phyloP scores from a whole-genome alignment of 2,888 invertebrate species.

The Loripinus fragilis region DNA sequence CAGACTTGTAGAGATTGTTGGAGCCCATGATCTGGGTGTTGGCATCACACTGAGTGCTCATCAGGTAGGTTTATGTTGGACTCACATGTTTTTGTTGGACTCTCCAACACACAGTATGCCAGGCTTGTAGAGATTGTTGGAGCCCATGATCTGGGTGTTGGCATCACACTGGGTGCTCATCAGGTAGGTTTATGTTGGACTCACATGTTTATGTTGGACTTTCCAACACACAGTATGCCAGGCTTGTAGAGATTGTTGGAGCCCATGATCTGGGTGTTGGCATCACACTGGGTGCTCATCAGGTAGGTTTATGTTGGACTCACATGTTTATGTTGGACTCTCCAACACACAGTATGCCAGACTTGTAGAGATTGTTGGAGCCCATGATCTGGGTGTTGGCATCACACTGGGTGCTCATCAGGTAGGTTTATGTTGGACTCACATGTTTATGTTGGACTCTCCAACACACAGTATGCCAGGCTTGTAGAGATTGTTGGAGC shows the following conservation, averaged over 20 bases:
- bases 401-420: conserved; percentile 99
- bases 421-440: conserved; percentile 82
- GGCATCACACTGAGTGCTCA: conserved; percentile 98
- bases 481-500: conserved; percentile 96
- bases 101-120: conserved; percentile 96
- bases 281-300: conserved; percentile 98
- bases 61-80: conserved; percentile 86
- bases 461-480: conserved; percentile 96
- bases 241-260: conserved; percentile 97
- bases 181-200: conserved; percentile 87
- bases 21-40: conserved; percentile 95
- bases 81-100: too few species aligned
- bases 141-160: conserved; percentile 95
- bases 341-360: conserved; percentile 97
- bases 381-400: conserved; percentile 95
- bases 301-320: conserved; percentile 86
- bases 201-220: too few species aligned
- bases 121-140: conserved; percentile 97
- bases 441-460: conserved; percentile 92
- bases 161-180: conserved; percentile 97
- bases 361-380: conserved; percentile 96
- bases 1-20: conserved; percentile 95
- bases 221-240: conserved; percentile 95
- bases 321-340: conserved; percentile 92
- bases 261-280: conserved; percentile 96